Conservation (phyloP, 2,113 vertebrate genomes). For the Ondatra zibethicus region DNA sequence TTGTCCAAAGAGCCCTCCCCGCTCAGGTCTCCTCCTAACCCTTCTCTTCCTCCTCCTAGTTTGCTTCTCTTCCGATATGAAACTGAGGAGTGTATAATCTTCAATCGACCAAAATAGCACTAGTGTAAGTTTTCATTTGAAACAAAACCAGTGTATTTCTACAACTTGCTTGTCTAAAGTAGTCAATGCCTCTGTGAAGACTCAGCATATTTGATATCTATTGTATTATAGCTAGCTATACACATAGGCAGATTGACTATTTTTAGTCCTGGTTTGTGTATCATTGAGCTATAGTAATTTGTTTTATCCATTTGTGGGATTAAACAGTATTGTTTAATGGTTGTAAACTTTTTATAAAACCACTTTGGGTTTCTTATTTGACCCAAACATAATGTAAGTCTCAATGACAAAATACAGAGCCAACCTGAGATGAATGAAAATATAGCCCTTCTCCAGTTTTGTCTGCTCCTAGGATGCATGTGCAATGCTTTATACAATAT, state of each 20-base stretch:
- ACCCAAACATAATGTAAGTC: conserved; percentile 94
- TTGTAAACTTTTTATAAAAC: conserved; percentile 88
- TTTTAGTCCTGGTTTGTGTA: conserved; percentile 83
- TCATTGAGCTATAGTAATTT: conserved; percentile 84
- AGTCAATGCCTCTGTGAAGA: conserved; percentile 80
- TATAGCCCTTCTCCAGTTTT: conserved; percentile 74
- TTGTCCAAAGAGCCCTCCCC: conserved; percentile 71
- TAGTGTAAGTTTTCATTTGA: conserved; percentile 67
- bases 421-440: conserved; percentile 81
- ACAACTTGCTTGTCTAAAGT: conserved; percentile 73
- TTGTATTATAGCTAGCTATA: conserved; percentile 77
- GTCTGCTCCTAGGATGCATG: conserved; percentile 73
- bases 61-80: conserved; percentile 59
- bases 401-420: conserved; percentile 88
- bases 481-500: conserved; percentile 76
- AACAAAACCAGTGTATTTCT: conserved; percentile 78
- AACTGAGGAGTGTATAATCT: conserved; percentile 59
- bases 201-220: conserved; percentile 63
- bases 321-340: conserved; percentile 88
- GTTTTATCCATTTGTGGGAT: conserved; percentile 86
- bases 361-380: conserved; percentile 92
- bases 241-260: conserved; percentile 80
- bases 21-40: conserved; percentile 68
- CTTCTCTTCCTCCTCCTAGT: conserved; percentile 54
- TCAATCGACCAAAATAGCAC: conserved; percentile 42